phyloP scores from a whole-genome alignment of 2,888 invertebrate species.

The Orgyia antiqua region DNA sequence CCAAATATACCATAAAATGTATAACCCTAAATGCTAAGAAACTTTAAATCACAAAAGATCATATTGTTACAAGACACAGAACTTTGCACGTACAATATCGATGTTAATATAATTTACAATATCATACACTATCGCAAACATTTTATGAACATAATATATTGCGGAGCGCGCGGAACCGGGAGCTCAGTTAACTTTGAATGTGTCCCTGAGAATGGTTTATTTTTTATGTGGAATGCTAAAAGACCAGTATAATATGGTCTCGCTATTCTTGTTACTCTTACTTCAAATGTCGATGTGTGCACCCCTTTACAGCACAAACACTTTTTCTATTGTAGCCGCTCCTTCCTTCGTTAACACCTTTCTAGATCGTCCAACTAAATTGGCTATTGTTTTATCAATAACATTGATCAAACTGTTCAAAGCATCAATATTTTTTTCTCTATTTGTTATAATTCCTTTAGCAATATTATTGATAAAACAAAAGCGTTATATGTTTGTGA shows the following conservation, averaged over 20 bases:
- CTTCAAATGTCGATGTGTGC: conserved; percentile 60
- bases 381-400: conserved; percentile 55
- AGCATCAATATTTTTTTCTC: not conserved
- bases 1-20: too few species aligned
- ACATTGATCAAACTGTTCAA: conserved; percentile 7
- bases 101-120: conserved; percentile 28
- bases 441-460: conserved; percentile 7
- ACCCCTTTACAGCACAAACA: conserved; percentile 67
- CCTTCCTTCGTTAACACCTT: conserved; percentile 77
- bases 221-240: conserved; percentile 70
- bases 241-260: conserved; percentile 47
- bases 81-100: conserved; percentile 17
- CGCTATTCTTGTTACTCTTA: conserved; percentile 41
- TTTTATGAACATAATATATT: conserved; percentile 30
- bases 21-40: too few species aligned
- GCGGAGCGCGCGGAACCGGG: conserved; percentile 67
- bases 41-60: too few species aligned
- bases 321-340: conserved; percentile 66
- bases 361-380: conserved; percentile 74
- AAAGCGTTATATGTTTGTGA: conserved; percentile 46
- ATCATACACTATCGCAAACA: conserved; percentile 35
- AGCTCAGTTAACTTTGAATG: conserved; percentile 57
- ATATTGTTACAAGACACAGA: too few species aligned
- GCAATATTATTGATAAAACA: conserved; percentile 41
- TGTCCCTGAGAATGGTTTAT: conserved; percentile 61